Base-by-base conservation (phyloP, 2,888 invertebrate species). In the Spodoptera exigua region DNA sequence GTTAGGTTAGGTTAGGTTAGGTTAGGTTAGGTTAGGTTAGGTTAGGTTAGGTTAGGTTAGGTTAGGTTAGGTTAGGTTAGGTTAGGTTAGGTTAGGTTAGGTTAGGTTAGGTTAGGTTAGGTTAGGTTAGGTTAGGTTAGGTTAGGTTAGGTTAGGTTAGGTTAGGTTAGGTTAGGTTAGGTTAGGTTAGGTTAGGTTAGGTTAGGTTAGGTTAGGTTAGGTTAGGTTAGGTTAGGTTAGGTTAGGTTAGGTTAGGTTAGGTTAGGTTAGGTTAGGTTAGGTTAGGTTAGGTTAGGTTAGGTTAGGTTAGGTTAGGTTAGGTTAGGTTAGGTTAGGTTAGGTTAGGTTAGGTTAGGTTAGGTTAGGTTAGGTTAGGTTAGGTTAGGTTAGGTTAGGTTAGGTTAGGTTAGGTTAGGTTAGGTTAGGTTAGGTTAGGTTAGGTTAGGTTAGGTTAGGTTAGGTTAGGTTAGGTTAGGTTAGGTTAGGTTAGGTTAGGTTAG, bases 401-500 rank as follows among this genome's bases (percentile, higher is more conserved):
- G 27, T 45, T 13, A 32, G 45, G 27, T 45, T 13, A 32, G 45
- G 27, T 45, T 13, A 32, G 45, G 27, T 45, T 13, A 32, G 45
- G 27, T 45, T 13, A 32, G 45, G 27, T 45, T 13, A 32, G 45
- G 27, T 45, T 13, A 32, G 45, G 27, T 45, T 13, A 32, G 45
- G 27, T 45, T 13, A 32, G 45, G 27, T 45, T 13, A 32, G 45
- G 27, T 45, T 13, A 32, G 45, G 27, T 45, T 35, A 35, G 34
- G 41, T 44, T 35, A 34, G 35, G 36, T 27, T n/a, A 36, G 37
- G 21, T 44, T 21, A 27, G 53, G 39, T 55, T 34, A 46, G 47
- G 37, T 47, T 43, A 34, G 57, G 44, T 57, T 45, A 44, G 54
- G 44, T 54, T 39, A 47, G 61, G 55, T 61, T 58, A 49, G 51